phyloP scores from a whole-genome alignment of 2,113 vertebrate genomes.

The Pterocles burchelli region DNA sequence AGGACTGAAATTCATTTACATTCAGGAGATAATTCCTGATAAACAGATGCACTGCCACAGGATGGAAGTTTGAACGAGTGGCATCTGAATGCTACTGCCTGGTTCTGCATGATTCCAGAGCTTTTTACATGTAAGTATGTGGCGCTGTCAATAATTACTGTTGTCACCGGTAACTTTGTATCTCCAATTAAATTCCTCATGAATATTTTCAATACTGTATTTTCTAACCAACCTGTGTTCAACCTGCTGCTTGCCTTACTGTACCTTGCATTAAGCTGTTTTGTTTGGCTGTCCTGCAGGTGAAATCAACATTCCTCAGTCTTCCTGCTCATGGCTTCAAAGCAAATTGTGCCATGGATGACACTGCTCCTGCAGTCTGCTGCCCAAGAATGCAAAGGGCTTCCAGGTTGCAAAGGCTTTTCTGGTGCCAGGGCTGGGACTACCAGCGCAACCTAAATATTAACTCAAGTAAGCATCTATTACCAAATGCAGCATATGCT shows the following conservation, averaged over 20 bases:
- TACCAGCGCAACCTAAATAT: constrained; percentile 63
- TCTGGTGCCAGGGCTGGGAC: constrained; percentile 51
- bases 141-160: constrained; percentile 74
- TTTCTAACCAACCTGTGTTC: constrained; percentile 58
- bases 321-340: constrained; percentile 57
- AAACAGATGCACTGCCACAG: constrained; percentile 57
- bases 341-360: constrained; percentile 43
- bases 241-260: constrained; percentile 16
- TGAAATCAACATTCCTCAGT: constrained; percentile 2
- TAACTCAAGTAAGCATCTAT: constrained; percentile 61
- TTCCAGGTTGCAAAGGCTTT: constrained; percentile 35
- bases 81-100: constrained; percentile 4
- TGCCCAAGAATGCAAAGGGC: neutral
- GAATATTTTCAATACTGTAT: constrained; percentile 59
- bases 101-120: constrained; percentile 25
- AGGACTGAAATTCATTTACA: constrained; percentile 69
- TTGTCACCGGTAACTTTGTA: constrained; percentile 64
- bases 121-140: constrained; percentile 21
- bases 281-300: constrained; percentile 44
- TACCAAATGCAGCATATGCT: constrained; percentile 49
- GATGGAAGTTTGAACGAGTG: constrained; percentile 17
- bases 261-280: constrained; percentile 30
- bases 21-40: constrained; percentile 57
- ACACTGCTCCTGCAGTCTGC: neutral
- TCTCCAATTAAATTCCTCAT: constrained; percentile 47